Evolutionary conservation across 2,797 vertebrate genomes (phyloP).

Genomic region (Poeciliopsis infans): DNA sequence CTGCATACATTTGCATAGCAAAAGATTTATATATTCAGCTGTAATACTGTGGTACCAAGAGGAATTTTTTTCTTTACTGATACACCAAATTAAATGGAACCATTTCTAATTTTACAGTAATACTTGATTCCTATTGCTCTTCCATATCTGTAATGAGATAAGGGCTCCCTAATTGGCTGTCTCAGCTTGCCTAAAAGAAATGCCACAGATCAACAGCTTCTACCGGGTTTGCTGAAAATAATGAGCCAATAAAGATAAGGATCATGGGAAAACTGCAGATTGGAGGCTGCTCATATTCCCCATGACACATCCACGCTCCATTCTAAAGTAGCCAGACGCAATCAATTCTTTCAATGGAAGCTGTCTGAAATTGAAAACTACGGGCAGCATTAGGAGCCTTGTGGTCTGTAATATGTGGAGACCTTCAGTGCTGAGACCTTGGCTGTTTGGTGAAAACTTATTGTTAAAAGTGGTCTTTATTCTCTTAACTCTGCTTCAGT

Average conservation of each 20-base stretch:
- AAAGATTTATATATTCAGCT: not conserved
- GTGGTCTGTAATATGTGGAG: conserved; percentile 33
- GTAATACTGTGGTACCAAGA: not conserved
- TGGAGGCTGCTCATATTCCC: conserved; percentile 59
- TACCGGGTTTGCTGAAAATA: conserved; percentile 64
- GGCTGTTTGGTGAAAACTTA: conserved; percentile 24
- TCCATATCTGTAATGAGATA: conserved; percentile 74
- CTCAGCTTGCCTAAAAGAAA: conserved; percentile 71
- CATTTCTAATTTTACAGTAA: conserved; percentile 40
- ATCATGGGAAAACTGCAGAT: conserved; percentile 75
- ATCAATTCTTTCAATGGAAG: conserved; percentile 26
- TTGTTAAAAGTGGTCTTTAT: conserved; percentile 33
- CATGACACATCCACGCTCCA: conserved; percentile 42
- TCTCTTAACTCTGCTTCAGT: conserved; percentile 20
- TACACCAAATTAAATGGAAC: conserved; percentile 39
- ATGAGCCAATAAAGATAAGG: conserved; percentile 80
- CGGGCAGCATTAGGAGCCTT: conserved; percentile 26
- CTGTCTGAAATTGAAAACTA: conserved; percentile 39
- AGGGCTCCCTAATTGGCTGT: conserved; percentile 79
- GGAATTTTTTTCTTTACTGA: conserved; percentile 6
- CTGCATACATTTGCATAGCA: not conserved
- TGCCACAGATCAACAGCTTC: conserved; percentile 76
- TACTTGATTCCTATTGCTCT: conserved; percentile 67
- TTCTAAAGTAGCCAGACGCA: conserved; percentile 46
- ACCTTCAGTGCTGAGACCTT: conserved; percentile 26